phyloP scores from a whole-genome alignment of 2,797 vertebrate genomes.

The Otolemur crassicaudatus region DNA sequence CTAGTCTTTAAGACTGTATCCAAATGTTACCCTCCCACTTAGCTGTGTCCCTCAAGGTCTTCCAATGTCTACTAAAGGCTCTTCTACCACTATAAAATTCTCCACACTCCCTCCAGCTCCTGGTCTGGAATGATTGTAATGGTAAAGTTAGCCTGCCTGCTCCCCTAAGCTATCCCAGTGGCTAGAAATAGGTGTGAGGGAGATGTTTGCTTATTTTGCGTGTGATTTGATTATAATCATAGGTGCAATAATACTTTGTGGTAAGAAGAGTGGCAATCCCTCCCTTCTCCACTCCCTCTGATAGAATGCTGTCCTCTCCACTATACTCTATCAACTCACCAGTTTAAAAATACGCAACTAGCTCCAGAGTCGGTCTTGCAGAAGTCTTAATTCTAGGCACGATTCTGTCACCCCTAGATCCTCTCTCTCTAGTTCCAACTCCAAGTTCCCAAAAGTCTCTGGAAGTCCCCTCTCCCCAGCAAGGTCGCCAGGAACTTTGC shows the following conservation, averaged over 20 bases:
- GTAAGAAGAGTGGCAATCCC: constrained; percentile 32
- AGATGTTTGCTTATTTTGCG: constrained; percentile 43
- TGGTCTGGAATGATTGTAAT: not conserved
- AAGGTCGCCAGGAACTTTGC: not conserved
- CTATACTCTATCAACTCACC: not conserved
- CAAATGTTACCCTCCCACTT: not conserved
- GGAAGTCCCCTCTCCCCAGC: not conserved
- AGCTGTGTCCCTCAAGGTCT: not conserved
- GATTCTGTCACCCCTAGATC: not conserved
- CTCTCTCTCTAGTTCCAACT: not conserved
- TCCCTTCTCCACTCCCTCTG: not conserved
- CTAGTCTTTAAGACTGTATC: not conserved
- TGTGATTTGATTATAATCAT: constrained; percentile 34
- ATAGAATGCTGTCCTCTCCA: not conserved
- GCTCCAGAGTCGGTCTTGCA: not conserved
- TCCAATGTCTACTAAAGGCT: not conserved
- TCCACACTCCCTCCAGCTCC: not conserved
- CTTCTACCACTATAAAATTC: not conserved
- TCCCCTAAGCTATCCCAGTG: not conserved
- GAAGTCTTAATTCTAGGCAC: not conserved
- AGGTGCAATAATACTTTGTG: not conserved
- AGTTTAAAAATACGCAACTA: not conserved
- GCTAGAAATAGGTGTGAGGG: not conserved
- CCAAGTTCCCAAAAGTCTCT: not conserved
- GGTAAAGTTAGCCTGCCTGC: not conserved